These are phyloP conservation scores for Pseudomugil gertrudae DNA, from an alignment of 2,797 vertebrate species.

Conservation along the genomic window DNA sequence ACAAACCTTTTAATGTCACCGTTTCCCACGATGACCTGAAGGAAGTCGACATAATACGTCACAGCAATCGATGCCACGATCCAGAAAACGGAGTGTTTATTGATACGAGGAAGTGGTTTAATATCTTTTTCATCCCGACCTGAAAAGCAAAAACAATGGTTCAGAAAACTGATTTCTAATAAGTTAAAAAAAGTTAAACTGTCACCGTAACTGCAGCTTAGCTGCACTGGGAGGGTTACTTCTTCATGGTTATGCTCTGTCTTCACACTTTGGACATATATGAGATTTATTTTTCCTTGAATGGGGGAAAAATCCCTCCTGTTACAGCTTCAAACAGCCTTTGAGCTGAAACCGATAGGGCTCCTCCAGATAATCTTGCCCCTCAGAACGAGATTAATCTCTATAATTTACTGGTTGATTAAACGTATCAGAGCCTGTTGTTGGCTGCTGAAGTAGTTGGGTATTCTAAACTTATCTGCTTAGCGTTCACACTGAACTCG, in stretches of 20 bases:
- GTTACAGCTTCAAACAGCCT: slow-evolving; percentile 45
- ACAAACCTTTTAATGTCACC: slow-evolving; percentile 87
- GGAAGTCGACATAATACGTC: slow-evolving; percentile 94
- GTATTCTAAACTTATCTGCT: slow-evolving; percentile 24
- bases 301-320: slow-evolving; percentile 28
- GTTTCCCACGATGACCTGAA: slow-evolving; percentile 84
- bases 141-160: too few species aligned
- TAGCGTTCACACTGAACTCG: slow-evolving; percentile 59
- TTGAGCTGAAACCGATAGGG: slow-evolving; percentile 47
- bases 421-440: slow-evolving; percentile 61
- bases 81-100: slow-evolving; percentile 95
- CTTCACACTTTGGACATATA: slow-evolving; percentile 28
- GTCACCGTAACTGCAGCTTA: not conserved
- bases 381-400: slow-evolving; percentile 61
- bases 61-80: slow-evolving; percentile 87
- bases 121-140: slow-evolving; percentile 84
- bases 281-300: slow-evolving; percentile 36
- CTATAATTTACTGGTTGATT: slow-evolving; percentile 74
- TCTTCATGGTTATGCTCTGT: not conserved
- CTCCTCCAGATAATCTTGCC: slow-evolving; percentile 58
- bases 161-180: too few species aligned
- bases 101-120: slow-evolving; percentile 87
- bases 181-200: too few species aligned
- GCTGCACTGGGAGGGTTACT: slow-evolving; percentile 2
- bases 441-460: slow-evolving; percentile 61